Base-by-base conservation (phyloP, 2,113 vertebrate genomes). In the Brachyhypopomus gauderio region DNA sequence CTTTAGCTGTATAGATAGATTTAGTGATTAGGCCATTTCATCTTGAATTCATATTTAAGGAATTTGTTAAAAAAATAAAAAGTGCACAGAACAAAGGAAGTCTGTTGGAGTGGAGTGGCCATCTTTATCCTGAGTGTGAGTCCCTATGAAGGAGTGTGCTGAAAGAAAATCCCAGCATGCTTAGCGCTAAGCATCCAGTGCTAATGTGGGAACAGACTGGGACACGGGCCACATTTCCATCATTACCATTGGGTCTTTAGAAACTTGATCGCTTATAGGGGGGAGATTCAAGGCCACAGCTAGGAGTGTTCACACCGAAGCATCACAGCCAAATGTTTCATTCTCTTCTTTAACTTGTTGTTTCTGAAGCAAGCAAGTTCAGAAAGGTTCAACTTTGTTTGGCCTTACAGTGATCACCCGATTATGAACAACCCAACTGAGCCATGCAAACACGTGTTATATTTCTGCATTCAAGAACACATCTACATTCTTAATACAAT, bases 371-470 rank as follows among this genome's bases (percentile, higher is more conserved):
- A 64, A 58, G 14, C 7, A 22, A 60, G 60, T 22, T 25, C 64
- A 67, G 8, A 19, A 19, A 34, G 3, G 34, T 6, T 30, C 25
- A 30, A 63, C 22, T 66, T 66, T 30, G 19, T 66, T 73, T 12
- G 72, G 58, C 62, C 63, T 64, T 30, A 82, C 16, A 83, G 66
- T 73, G 17, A 86, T 72, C 73, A 82, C 59, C 66, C 75, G 27
- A 55, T 72, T 36, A 8, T 76, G 64, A 76, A 73, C 77, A 86
- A 84, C 62, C 59, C 41, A 77, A 48, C 78, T 45, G 30, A 30
- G 30, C n/a, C 63, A 72, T 72, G 27, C 63, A 64, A 45, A 30
- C 30, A 30, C 12, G 12, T 52, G 45, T 52, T 52, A 52, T 14
- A 52, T 14, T 52, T 11, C 9, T 41, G 41, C 9, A 41, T 41